Conservation (phyloP, 2,888 invertebrate species). For the Sarcophaga subvicina region DNA sequence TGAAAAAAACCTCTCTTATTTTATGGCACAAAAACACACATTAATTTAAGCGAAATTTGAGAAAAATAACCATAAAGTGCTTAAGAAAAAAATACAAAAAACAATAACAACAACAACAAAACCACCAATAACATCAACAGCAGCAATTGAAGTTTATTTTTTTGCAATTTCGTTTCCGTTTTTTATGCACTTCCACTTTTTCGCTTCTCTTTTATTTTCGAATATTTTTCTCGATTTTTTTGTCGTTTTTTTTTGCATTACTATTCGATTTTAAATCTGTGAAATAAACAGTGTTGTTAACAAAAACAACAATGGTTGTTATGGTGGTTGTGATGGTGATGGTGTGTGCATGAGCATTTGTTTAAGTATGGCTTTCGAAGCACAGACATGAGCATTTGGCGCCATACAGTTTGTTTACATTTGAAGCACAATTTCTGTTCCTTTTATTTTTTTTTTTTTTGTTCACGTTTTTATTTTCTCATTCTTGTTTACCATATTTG, state of each 20-base stretch:
- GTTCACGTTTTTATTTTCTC: background rate
- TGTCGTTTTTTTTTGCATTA: background rate
- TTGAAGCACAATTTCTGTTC: background rate
- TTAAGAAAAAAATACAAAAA: background rate
- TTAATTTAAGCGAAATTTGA: background rate
- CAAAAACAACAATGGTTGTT: conserved; percentile 31
- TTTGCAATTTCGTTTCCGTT: background rate
- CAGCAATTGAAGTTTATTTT: background rate
- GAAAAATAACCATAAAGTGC: background rate
- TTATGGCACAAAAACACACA: conserved; percentile 1
- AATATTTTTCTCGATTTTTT: background rate
- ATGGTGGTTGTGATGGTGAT: conserved; percentile 9
- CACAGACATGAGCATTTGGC: conserved; percentile 34
- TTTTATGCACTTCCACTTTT: background rate
- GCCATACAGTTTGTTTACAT: conserved; percentile 53
- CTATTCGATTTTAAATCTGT: conserved; percentile 30
- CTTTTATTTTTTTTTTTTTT: background rate
- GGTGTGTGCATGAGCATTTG: background rate
- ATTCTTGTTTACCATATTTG: background rate
- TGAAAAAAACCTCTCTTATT: background rate
- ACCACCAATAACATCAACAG: background rate
- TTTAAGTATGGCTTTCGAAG: background rate
- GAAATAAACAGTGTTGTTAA: conserved; percentile 55
- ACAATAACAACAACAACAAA: background rate
- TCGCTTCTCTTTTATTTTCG: background rate